Evolutionary conservation across 2,113 vertebrate species (phyloP).

Genomic region (Perca schrenkii): DNA sequence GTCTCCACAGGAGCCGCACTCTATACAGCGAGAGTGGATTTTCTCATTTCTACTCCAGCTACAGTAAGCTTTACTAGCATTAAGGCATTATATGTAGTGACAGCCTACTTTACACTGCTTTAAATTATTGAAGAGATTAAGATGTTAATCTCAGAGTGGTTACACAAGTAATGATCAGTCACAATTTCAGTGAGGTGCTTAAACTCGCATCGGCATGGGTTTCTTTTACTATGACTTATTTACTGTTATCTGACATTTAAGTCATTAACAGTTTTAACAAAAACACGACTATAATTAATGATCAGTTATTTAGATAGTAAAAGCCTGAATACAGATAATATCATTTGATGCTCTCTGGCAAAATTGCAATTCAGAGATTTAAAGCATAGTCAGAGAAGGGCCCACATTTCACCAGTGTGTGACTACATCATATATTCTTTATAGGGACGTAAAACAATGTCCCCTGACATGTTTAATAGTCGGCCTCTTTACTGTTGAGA

Average conservation of each 20-base stretch:
- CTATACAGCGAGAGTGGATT: constrained; percentile 55
- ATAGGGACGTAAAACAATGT: constrained; percentile 44
- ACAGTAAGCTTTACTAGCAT: constrained; percentile 66
- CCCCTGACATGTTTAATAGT: constrained; percentile 54
- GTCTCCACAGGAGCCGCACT: constrained; percentile 44
- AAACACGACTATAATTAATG: constrained; percentile 2
- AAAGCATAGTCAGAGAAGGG: not conserved
- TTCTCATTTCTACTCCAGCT: constrained; percentile 56
- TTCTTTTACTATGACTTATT: not conserved
- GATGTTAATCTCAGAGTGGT: constrained; percentile 68
- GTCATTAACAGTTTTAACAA: constrained; percentile 4
- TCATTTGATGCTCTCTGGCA: not conserved
- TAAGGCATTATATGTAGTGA: constrained; percentile 73
- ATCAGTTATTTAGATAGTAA: not conserved
- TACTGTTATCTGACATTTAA: not conserved
- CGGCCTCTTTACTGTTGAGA: constrained; percentile 45
- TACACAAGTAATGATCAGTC: constrained; percentile 55
- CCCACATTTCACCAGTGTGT: constrained; percentile 11
- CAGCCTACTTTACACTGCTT: constrained; percentile 62
- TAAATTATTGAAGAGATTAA: constrained; percentile 70
- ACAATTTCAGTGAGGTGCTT: constrained; percentile 48
- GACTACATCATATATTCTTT: constrained; percentile 52
- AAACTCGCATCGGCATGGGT: constrained; percentile 16
- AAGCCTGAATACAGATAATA: not conserved
- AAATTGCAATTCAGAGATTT: constrained; percentile 1